Evolutionary conservation across 2,888 invertebrate species (phyloP).

Genomic region (Caenorhabditis sinica): DNA sequence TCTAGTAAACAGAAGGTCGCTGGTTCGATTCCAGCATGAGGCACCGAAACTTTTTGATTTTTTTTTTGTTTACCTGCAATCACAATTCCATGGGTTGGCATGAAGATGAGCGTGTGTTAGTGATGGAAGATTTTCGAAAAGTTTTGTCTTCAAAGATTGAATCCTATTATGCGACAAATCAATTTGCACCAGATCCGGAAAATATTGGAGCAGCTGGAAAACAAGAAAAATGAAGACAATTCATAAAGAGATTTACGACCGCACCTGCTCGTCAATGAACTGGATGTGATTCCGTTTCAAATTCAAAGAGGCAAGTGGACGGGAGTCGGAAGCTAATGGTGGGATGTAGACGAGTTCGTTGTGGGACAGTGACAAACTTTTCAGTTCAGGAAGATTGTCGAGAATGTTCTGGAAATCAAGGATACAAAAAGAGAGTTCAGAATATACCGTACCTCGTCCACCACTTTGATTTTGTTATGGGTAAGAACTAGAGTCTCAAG

Average conservation of each 20-base stretch:
- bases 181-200: slow-evolving; percentile 75
- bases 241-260: slow-evolving; percentile 49
- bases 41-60: slow-evolving; percentile 63
- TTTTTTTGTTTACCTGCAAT: slow-evolving; percentile 73
- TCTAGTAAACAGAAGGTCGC: slow-evolving; percentile 83
- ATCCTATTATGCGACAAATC: slow-evolving; percentile 79
- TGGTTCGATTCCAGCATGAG: slow-evolving; percentile 83
- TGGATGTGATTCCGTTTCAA: slow-evolving; percentile 68
- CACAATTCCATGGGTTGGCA: slow-evolving; percentile 81
- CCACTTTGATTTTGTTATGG: slow-evolving; percentile 57
- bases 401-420: slow-evolving; percentile 69
- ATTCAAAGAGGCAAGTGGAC: slow-evolving; percentile 66
- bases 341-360: slow-evolving; percentile 65
- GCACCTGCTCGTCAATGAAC: slow-evolving; percentile 65
- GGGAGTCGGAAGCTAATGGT: slow-evolving; percentile 48
- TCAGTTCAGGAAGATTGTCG: slow-evolving; percentile 70
- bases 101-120: slow-evolving; percentile 65
- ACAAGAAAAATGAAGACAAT: slow-evolving; percentile 6
- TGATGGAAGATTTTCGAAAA: slow-evolving; percentile 50
- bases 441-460: slow-evolving; percentile 63
- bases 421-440: too few relatives aligned
- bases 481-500: slow-evolving; percentile 67
- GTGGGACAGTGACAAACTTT: slow-evolving; percentile 64
- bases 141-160: slow-evolving; percentile 65
- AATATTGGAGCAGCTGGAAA: slow-evolving; percentile 51